These are phyloP conservation scores for Emydocephalus ijimae DNA, from an alignment of 2,113 vertebrate genomes.

Conservation along the genomic window DNA sequence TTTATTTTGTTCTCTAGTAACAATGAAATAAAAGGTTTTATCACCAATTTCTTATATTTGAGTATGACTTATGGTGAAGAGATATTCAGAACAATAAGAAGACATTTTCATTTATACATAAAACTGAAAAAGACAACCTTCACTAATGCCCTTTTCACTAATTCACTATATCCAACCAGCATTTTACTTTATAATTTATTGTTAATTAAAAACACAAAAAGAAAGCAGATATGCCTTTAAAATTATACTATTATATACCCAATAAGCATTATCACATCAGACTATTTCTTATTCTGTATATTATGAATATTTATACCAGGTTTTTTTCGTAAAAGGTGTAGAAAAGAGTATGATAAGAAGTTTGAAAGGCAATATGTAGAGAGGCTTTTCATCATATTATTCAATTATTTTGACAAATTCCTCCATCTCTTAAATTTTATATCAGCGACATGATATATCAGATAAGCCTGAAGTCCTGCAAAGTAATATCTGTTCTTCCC, in stretches of 20 bases:
- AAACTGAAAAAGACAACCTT: constrained; percentile 14
- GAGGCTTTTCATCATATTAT: background rate
- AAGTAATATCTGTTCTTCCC: constrained; percentile 36
- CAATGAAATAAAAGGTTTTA: constrained; percentile 9
- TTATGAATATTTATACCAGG: background rate
- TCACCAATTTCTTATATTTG: constrained; percentile 31
- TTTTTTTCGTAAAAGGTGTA: background rate
- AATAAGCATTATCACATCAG: background rate
- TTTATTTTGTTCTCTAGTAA: background rate
- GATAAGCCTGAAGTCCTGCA: background rate
- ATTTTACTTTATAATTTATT: background rate
- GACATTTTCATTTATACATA: constrained; percentile 45
- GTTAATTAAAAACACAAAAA: background rate
- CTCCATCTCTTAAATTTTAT: background rate
- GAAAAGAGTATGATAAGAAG: background rate
- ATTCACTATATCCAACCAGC: background rate
- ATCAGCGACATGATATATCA: constrained; percentile 15
- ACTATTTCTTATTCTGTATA: background rate
- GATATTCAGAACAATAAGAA: constrained; percentile 48
- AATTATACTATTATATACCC: background rate
- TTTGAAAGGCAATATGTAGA: background rate
- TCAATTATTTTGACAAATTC: background rate
- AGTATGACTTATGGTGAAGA: constrained; percentile 44
- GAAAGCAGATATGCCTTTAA: background rate
- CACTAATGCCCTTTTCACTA: constrained; percentile 17